Evolutionary conservation across 2,888 invertebrate species (phyloP), one percentile per base, ranked within the genome.

Genomic region (Rhingia rostrata): DNA sequence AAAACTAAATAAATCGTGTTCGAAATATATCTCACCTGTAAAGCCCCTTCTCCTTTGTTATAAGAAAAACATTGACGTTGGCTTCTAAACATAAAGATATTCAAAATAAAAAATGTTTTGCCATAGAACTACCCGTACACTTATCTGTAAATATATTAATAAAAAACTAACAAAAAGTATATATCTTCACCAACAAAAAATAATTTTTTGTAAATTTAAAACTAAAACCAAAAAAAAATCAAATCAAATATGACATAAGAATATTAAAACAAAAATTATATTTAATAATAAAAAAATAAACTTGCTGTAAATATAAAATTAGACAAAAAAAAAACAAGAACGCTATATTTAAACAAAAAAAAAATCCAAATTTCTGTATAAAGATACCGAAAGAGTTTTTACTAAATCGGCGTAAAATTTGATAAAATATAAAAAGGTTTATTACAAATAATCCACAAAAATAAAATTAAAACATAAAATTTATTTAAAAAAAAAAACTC

Each of bases 141-240:
- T 53, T 69, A 56, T 64, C 64, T 81, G 81, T 81, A 81, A 74
- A 81, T 81, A 81, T 69, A 61, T 67, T 63, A 6, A 51, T 45
- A 74, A n/a, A 64, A 58, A 74, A 37, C 32, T 9, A 47, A 69
- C 56, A 10, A 75, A 32, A 72, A 53, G 43, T 14, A 61, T 53
- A 61, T 72, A 61, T 72, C 56, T 64, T 39, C 54, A 72, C 51
- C 12, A 66, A 53, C 30, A 39, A 53, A 58, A 12, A 54, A 43
- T 14, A 64, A 74, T 56, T 56, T 74, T 74, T 79, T 72, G 72
- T 79, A 70, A 72, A 79, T 56, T 64, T 53, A 74, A 66, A 14
- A 58, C 37, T 37, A 60, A 41, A 58, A 5, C 43, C 60, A 77
- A 56, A 69, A 67, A 33, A 47, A 54, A 33, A 35, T 43, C 43